Percentiles rank a stretch among this genome's conserved stretches.
Conservation (phyloP, 2,113 vertebrate species). For the Mastomys coucha region DNA sequence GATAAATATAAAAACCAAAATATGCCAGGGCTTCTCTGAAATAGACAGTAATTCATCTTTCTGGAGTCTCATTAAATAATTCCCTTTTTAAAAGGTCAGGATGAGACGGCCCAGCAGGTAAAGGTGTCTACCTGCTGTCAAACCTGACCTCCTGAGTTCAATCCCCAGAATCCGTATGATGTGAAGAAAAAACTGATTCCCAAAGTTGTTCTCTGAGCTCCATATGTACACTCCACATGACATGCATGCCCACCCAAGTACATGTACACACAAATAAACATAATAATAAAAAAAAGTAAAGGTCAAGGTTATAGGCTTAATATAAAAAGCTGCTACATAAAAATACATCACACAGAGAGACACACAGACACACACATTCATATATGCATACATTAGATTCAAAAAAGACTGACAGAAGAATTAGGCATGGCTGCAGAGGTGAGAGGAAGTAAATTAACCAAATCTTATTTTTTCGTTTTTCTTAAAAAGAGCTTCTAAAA, state of each 20-base stretch:
- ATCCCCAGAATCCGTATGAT: not conserved
- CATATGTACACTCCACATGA: not conserved
- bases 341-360: too few relatives aligned
- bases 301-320: conserved; percentile 10
- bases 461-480: conserved; percentile 60
- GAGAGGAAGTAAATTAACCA: conserved; percentile 25
- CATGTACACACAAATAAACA: not conserved
- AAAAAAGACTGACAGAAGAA: not conserved
- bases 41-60: not conserved
- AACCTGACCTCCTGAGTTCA: not conserved
- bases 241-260: not conserved
- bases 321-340: not conserved
- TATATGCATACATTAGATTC: not conserved
- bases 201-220: not conserved
- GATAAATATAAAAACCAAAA: conserved; percentile 52
- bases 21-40: conserved; percentile 56
- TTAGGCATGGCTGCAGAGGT: not conserved
- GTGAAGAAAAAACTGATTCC: not conserved
- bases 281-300: not conserved
- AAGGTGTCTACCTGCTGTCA: not conserved
- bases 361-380: not conserved
- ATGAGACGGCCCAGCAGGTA: too few relatives aligned
- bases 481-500: conserved; percentile 22
- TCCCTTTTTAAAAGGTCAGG: not conserved
- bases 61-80: conserved; percentile 23